Percentiles rank a stretch among this genome's conserved stretches.
Evolutionary conservation across 1,140 invertebrate species (phyloP).

Genomic region (Galendromus occidentalis): DNA sequence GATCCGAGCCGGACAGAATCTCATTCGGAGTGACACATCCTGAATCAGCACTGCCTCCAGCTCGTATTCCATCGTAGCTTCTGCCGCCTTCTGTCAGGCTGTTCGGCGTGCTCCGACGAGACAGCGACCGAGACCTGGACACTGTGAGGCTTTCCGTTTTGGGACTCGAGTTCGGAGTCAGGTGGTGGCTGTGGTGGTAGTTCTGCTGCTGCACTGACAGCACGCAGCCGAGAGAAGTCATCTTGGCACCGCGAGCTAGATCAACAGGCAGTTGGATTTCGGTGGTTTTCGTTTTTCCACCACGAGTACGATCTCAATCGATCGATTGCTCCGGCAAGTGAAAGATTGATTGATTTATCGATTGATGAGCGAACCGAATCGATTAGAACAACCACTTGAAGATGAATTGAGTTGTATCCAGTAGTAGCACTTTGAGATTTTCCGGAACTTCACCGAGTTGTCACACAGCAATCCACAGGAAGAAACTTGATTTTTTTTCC

Average conservation of each 20-base stretch:
- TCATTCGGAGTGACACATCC: slow-evolving; percentile 7
- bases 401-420: too few species aligned
- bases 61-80: not conserved
- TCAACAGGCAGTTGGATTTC: too few species aligned
- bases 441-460: too few species aligned
- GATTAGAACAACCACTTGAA: too few species aligned
- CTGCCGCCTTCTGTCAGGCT: slow-evolving; percentile 1
- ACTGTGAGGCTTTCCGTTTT: not conserved
- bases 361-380: too few species aligned
- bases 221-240: not conserved
- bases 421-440: too few species aligned
- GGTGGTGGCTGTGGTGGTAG: not conserved
- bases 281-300: too few species aligned
- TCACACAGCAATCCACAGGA: too few species aligned
- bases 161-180: slow-evolving; percentile 6
- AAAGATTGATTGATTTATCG: too few species aligned
- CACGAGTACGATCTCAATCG: too few species aligned
- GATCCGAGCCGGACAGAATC: not conserved
- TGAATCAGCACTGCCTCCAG: slow-evolving; percentile 2
- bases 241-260: not conserved
- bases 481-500: too few species aligned
- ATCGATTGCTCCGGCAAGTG: too few species aligned
- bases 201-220: slow-evolving; percentile 4
- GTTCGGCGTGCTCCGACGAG: not conserved
- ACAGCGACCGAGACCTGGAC: not conserved